Conservation (phyloP, 2,113 vertebrate species). For the Enhydra lutris region DNA sequence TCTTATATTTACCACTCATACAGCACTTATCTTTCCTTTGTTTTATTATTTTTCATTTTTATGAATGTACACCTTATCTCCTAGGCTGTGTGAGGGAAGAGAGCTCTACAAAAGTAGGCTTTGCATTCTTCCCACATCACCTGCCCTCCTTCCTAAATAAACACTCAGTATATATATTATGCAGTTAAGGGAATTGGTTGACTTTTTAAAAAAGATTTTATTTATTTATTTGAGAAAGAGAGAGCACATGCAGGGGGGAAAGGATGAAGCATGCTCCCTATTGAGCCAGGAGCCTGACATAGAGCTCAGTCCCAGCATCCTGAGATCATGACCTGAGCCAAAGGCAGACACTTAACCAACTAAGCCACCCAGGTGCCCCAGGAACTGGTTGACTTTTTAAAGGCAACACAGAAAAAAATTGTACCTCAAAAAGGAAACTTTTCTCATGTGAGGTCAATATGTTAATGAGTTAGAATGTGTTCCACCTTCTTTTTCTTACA, state of each 20-base stretch:
- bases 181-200: background rate
- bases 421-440: background rate
- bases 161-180: background rate
- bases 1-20: background rate
- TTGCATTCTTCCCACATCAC: background rate
- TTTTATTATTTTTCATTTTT: background rate
- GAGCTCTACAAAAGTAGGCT: background rate
- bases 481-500: background rate
- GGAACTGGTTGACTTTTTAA: background rate
- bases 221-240: too few species aligned
- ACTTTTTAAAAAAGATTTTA: background rate
- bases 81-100: background rate
- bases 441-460: background rate
- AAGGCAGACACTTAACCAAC: too few species aligned
- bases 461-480: background rate
- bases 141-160: background rate
- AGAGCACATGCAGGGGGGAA: too few species aligned
- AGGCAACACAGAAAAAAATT: constrained; percentile 10
- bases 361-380: too few species aligned
- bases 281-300: too few species aligned
- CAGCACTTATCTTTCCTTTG: background rate
- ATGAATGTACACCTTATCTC: background rate
- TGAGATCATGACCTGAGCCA: too few species aligned
- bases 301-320: too few species aligned
- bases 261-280: too few species aligned